A percentile compares a stretch with the other conserved stretches of the same genome.
These are phyloP conservation scores for Morpho helenor DNA, from an alignment of 2,888 invertebrate species.

Conservation along the genomic window DNA sequence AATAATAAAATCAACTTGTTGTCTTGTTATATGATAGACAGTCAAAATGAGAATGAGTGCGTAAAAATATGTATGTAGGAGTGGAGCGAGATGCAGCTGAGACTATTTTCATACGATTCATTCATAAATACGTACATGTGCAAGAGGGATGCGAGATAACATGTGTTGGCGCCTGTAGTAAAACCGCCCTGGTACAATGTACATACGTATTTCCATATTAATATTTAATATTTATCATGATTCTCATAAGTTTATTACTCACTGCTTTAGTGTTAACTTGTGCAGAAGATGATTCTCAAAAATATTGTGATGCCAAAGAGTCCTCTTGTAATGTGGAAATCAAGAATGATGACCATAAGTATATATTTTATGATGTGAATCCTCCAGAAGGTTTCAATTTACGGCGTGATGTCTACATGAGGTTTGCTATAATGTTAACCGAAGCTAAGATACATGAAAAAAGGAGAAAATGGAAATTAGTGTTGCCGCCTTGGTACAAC, in stretches of 20 bases:
- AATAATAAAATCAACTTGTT: no score
- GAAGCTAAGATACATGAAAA: constrained; percentile 78
- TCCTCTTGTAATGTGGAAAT: constrained; percentile 13
- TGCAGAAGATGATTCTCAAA: constrained; percentile 16
- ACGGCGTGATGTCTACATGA: constrained; percentile 96
- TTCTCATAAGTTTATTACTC: constrained; percentile 7
- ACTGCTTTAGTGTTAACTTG: constrained; percentile 10
- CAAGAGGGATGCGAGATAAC: no score
- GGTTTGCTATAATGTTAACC: constrained; percentile 91
- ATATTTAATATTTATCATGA: constrained; percentile 10
- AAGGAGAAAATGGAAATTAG: constrained; percentile 80
- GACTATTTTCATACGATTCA: no score
- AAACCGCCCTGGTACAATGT: no score
- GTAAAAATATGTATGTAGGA: no score
- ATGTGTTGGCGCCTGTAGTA: no score
- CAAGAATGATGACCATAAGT: constrained; percentile 64
- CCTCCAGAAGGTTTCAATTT: constrained; percentile 98
- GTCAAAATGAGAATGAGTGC: no score
- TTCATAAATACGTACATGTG: no score
- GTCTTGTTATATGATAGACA: no score
- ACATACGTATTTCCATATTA: no score
- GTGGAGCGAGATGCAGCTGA: no score
- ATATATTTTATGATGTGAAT: constrained; percentile 95
- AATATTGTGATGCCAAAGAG: constrained; percentile 22
- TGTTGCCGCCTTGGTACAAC: constrained; percentile 95